phyloP scores from a whole-genome alignment of 23 tunicate species.

The Oikopleura dioica region DNA sequence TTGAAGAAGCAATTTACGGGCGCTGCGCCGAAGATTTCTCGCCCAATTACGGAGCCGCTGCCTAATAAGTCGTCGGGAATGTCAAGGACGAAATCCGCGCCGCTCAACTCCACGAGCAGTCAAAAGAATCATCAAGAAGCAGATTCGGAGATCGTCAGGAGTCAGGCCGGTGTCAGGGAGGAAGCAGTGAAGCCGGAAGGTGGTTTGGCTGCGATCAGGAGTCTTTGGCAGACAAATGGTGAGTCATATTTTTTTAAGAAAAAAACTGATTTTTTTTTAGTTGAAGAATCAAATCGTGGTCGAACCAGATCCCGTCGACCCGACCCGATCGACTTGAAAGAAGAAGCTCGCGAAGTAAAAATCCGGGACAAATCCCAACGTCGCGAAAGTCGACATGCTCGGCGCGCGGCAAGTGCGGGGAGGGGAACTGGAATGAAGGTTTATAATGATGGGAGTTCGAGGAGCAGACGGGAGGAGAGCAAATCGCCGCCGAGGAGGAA shows the following conservation, averaged over 20 bases:
- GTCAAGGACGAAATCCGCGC: background rate
- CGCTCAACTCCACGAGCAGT: background rate
- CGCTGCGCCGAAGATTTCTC: background rate
- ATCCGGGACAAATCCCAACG: background rate
- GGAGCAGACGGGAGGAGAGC: too few species aligned
- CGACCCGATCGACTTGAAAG: background rate
- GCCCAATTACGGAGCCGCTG: background rate
- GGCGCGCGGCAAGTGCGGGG: constrained; percentile 6
- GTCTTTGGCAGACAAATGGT: background rate
- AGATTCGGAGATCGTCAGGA: background rate
- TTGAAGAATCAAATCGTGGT: too few species aligned
- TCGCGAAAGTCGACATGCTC: background rate
- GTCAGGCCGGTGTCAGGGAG: background rate
- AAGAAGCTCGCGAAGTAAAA: background rate
- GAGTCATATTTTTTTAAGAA: background rate
- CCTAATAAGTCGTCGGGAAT: background rate
- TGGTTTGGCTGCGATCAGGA: constrained; percentile 5
- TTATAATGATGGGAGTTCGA: too few species aligned
- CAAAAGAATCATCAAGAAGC: too few species aligned
- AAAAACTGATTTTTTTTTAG: background rate
- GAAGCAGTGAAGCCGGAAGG: background rate
- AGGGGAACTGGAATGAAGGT: too few species aligned
- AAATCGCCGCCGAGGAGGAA: too few species aligned
- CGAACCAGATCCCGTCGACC: constrained; percentile 3
- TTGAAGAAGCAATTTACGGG: background rate